Conservation (phyloP, 53 echinoderm and acorn worm species). For the Henricia sp. region DNA sequence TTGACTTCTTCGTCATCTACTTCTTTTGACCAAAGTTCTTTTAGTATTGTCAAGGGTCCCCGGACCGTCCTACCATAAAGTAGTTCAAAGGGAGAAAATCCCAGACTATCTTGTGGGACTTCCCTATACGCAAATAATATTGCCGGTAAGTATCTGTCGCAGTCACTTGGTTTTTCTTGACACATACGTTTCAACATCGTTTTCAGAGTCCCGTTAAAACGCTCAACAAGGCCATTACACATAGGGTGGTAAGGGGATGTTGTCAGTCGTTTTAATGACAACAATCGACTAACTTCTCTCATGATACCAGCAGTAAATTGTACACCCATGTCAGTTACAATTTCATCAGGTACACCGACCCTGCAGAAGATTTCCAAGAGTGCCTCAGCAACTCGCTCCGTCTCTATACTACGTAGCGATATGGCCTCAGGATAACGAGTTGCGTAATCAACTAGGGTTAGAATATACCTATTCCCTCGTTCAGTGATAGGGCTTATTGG, state of each 20-base stretch:
- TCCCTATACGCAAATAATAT: conserved; percentile 57
- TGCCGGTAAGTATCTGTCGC: conserved; percentile 53
- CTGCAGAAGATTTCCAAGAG: conserved; percentile 55
- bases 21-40: conserved; percentile 61
- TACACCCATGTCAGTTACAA: conserved; percentile 50
- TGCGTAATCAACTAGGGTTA: conserved; percentile 46
- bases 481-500: conserved; percentile 43
- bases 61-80: conserved; percentile 53
- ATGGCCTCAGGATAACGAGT: conserved; percentile 59
- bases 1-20: no score
- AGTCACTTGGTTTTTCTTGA: conserved; percentile 58
- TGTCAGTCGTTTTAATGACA: conserved; percentile 42
- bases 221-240: no score
- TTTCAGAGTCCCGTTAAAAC: no score
- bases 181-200: conserved; percentile 49
- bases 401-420: conserved; percentile 42
- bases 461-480: conserved; percentile 51
- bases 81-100: conserved; percentile 66
- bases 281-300: no score
- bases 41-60: conserved; percentile 60
- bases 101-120: conserved; percentile 47
- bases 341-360: conserved; percentile 64
- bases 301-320: conserved; percentile 51
- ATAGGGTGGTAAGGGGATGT: no score
- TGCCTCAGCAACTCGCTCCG: conserved; percentile 49